Base-by-base conservation (phyloP, 1,140 invertebrate genomes). In the Lineus longissimus region DNA sequence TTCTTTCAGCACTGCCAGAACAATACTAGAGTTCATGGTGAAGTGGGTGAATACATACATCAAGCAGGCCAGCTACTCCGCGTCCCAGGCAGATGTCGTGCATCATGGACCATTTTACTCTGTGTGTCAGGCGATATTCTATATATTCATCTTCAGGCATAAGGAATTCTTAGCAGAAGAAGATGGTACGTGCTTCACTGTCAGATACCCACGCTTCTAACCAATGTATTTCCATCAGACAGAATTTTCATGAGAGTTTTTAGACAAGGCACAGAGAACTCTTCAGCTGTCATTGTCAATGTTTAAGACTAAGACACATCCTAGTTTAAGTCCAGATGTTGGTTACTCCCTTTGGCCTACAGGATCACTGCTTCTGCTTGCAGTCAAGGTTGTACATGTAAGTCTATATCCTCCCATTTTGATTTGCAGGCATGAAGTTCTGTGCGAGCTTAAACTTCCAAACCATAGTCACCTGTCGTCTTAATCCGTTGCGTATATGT, bases 51-150 rank as follows among this genome's bases (percentile, higher is more conserved):
- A 92, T 70, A 75, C 77, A 54, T 93, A 94, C 73, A 88, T 93
- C 19, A 80, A 84, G 40, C 68, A 84, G 79, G 64, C 85, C 86
- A 65, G 86, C 55, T 88, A 55, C 79, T 84, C 66, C 73, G 73
- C 68, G 63, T 78, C 22, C 82, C 86, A 75, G 66, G 73, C 79
- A 4, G 80, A 84, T 65, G 63, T 83, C 2, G 86, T 87, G 74
- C 85, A 88, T 2, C 93, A 97, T 78, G 84, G 86, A 30, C 87
- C 94, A 0, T 97, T 97, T 81, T 94, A 95, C 78, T 87, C 89
- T 17, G 87, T 94, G 13, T 95, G 93, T 74, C 93, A 97, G 81
- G 87, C 90, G 0, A 82, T 95, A 31, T 96, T 97, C 78, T 95
- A 96, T 81, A 83, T 95, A 2, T 88, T 97, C 61, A 88, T 90